Base-by-base conservation (phyloP, 2,888 invertebrate species). In the Parasteatoda lunata region DNA sequence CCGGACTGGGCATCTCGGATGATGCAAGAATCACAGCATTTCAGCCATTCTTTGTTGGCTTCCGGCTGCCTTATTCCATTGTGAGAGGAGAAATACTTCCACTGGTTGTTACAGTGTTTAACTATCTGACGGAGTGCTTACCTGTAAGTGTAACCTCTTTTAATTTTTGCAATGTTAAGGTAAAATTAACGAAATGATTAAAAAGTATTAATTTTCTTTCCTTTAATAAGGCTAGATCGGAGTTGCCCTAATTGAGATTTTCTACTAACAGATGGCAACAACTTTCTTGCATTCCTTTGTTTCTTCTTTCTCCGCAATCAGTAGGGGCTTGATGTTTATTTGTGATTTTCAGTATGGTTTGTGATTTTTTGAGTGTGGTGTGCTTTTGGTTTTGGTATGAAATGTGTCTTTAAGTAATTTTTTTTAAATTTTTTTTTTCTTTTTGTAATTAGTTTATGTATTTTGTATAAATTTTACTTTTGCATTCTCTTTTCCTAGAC, bases 61-160 rank as follows among this genome's bases (percentile, higher is more conserved):
- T 97, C 6, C 96, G 97, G 91, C 92, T 98, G 71, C 99, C 99
- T 0, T 96, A 96, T 90, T 95, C 96, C 0, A 94, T 99, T 11
- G 95, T 97, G 90, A 94, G 95, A 88, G 98, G 97, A 47, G 99
- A 99, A 93, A 95, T 96, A 5, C 94, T 99, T 78, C 95, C 97
- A 0, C 94, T 98, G 75, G 96, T 97, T 66, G 95, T 97, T 8
- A 95, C 96, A 1, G 94, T 98, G 8, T 97, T 96, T 92, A 99
- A 98, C 92, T 96, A 98, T 90, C 93, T 97, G 92, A 94, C 94
- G 79, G 94, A 95, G 89, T 94, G 94, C 73, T 91, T 96, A 4
- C 94, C 95, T 75, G 96, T 96, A 91, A 92, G 93, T 91, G 79
- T 11, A 9, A 30, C 30, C 30, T 80, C n/a, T 48, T 11, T 78